Conservation (phyloP, 2,888 invertebrate species). For the Sphaeridia pumilis region DNA sequence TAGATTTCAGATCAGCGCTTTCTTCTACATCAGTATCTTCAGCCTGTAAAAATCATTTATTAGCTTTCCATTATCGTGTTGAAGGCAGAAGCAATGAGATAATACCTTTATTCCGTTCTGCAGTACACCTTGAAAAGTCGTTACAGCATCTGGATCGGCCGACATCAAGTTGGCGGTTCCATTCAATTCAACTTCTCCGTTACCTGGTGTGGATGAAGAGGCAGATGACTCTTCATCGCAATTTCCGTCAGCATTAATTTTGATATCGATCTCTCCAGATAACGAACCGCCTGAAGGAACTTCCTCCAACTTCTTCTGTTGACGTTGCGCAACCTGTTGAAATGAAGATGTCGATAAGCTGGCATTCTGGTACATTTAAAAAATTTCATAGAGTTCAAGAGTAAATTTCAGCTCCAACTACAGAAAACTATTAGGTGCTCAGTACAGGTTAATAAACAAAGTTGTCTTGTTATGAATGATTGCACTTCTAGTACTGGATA, state of each 20-base stretch:
- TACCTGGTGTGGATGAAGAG: constrained; percentile 45
- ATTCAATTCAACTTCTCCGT: constrained; percentile 40
- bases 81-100: no score
- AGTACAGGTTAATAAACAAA: no score
- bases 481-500: constrained; percentile 5
- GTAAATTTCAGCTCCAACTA: no score
- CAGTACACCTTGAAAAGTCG: constrained; percentile 53
- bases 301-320: constrained; percentile 48
- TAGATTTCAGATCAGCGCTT: constrained; percentile 3
- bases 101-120: constrained; percentile 44
- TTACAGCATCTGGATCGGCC: constrained; percentile 36
- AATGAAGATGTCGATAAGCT: no score
- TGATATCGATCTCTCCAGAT: constrained; percentile 13
- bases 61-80: no score
- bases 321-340: constrained; percentile 59
- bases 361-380: no score
- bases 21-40: no score
- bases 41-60: no score
- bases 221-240: constrained; percentile 45
- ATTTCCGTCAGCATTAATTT: constrained; percentile 37
- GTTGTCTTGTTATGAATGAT: no score
- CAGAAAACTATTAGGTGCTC: no score
- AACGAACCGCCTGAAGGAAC: constrained; percentile 17
- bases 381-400: no score
- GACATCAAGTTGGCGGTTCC: not conserved